Base-by-base conservation (phyloP, 2,888 invertebrate species). In the Trissonchulus latispiculum region DNA sequence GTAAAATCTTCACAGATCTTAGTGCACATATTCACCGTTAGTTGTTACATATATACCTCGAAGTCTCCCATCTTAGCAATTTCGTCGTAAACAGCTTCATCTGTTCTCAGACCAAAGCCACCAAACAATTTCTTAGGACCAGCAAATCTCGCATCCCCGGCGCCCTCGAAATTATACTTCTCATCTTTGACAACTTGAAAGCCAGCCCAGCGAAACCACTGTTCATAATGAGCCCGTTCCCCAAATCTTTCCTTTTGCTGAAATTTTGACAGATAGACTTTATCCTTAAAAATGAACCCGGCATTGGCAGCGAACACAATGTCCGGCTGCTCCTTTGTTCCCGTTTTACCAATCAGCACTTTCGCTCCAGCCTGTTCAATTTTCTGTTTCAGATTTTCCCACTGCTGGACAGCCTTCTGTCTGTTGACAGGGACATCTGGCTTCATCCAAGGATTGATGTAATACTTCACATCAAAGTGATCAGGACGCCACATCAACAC, bases 361-460 rank as follows among this genome's bases (percentile, higher is more conserved):
- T 76, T 73, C 29, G 78, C 80, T 18, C 80, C 80, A 59, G 77
- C 76, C 18, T 76, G 74, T 67, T 78, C 79, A 23, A 81, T 76
- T 1, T 77, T 77, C 28, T 72, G 37, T 73, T 79, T 79, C 72
- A 81, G 73, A 8, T 32, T 78, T 33, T 78, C 74, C 81, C 81
- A 81, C 71, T 81, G 81, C 32, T 75, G 71, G 32, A 76, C 71
- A 8, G 81, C 81, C 61, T 75, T 76, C 1, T 73, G 62, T 2
- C 75, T 73, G 70, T 80, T 75, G 15, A 79, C 80, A 28, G 75
- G 76, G 61, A 73, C 72, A 2, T 70, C 71, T 3, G 71, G 68
- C 37, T 76, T 75, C 81, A 80, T 81, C 81, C 81, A 81, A n/a
- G 80, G 80, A 71, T 81, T 81, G 69, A 81, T 81, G 28, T 77